These are phyloP conservation scores for western clawed frog (Xenopus tropicalis) DNA, from an alignment of 2,113 vertebrate genomes.

Conservation along the genomic window DNA sequence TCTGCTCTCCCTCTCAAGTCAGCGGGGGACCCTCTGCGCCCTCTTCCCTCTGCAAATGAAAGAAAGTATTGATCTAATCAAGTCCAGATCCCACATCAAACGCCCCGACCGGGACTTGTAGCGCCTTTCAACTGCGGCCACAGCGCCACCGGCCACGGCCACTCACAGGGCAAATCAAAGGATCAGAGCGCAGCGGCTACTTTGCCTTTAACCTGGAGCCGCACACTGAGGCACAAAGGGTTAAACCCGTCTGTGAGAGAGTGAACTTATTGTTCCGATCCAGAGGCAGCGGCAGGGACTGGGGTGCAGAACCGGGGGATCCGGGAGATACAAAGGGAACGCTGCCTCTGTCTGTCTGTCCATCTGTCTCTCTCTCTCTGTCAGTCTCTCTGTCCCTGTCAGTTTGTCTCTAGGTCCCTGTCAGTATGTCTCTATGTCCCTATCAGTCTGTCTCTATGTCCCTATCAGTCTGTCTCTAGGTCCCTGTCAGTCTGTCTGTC, in stretches of 20 bases:
- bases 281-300: not conserved
- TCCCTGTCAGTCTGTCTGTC: conserved; percentile 35
- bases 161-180: conserved; percentile 56
- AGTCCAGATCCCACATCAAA: conserved; percentile 95
- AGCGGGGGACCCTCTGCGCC: conserved; percentile 88
- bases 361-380: conserved; percentile 42
- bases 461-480: no score
- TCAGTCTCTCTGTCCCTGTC: conserved; percentile 42
- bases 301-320: conserved; percentile 15
- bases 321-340: conserved; percentile 32
- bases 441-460: no score
- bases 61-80: conserved; percentile 92
- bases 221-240: no score
- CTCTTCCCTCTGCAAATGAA: conserved; percentile 80
- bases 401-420: no score
- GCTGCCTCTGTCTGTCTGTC: conserved; percentile 16
- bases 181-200: not conserved
- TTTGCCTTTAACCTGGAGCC: not conserved
- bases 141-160: conserved; percentile 46
- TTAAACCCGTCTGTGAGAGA: no score
- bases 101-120: conserved; percentile 70
- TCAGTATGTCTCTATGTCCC: conserved; percentile 42
- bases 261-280: not conserved
- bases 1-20: conserved; percentile 75
- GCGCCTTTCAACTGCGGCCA: conserved; percentile 75